Conservation (phyloP, 2,888 invertebrate species). For the Hirtodrosophila trivittata region DNA sequence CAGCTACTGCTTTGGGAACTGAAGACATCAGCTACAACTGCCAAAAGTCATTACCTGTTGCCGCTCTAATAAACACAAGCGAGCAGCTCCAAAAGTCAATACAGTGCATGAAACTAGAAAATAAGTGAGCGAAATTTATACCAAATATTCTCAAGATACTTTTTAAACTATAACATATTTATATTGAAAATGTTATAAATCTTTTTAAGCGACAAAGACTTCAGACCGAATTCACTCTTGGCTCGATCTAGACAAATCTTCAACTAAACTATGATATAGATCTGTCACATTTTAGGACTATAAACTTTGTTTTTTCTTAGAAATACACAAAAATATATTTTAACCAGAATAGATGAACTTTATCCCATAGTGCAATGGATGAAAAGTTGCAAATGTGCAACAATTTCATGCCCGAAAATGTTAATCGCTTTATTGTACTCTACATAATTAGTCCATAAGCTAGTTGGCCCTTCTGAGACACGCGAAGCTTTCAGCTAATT, state of each 20-base stretch:
- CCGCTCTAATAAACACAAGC: slow-evolving; percentile 56
- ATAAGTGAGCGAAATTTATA: too few relatives aligned
- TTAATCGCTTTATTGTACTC: slow-evolving; percentile 51
- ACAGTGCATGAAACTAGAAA: slow-evolving; percentile 20
- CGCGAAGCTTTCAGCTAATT: slow-evolving; percentile 45
- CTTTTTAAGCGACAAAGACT: too few relatives aligned
- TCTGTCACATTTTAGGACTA: too few relatives aligned
- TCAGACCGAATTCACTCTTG: too few relatives aligned
- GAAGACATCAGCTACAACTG: slow-evolving; percentile 36
- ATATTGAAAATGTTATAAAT: too few relatives aligned
- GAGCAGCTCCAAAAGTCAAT: slow-evolving; percentile 18
- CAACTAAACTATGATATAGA: too few relatives aligned
- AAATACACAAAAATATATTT: too few relatives aligned
- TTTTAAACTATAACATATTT: too few relatives aligned
- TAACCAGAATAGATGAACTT: too few relatives aligned
- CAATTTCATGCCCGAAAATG: slow-evolving; percentile 72
- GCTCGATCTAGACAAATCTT: too few relatives aligned
- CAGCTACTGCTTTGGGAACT: slow-evolving; percentile 15
- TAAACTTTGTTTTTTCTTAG: too few relatives aligned
- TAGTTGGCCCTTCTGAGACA: slow-evolving; percentile 41
- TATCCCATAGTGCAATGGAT: slow-evolving; percentile 47
- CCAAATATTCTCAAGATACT: too few relatives aligned
- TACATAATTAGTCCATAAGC: slow-evolving; percentile 36
- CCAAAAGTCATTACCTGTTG: slow-evolving; percentile 58
- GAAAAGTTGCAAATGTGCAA: slow-evolving; percentile 29